A percentile compares a stretch with the other conserved stretches of the same genome.
Evolutionary conservation across 1,140 invertebrate species (phyloP).

Genomic region (Coboldia fuscipes): DNA sequence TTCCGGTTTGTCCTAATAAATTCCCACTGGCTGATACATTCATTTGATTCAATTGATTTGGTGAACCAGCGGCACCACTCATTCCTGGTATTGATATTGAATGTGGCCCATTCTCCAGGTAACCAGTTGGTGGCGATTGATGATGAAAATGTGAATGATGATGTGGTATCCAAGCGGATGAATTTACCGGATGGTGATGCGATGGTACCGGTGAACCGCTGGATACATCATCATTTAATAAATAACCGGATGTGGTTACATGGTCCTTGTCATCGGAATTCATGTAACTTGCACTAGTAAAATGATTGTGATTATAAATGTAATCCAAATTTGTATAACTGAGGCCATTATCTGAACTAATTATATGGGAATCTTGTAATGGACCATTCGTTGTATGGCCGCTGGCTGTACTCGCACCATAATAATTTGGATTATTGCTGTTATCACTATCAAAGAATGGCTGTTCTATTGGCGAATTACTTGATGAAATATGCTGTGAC

Average conservation of each 20-base stretch:
- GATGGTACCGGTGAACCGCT: not conserved
- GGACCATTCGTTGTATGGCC: conserved; percentile 22
- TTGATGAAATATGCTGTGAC: too few relatives aligned
- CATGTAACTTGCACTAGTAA: not conserved
- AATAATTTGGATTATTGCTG: too few relatives aligned
- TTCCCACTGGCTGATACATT: conserved; percentile 5
- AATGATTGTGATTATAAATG: conserved; percentile 10
- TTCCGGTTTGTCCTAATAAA: conserved; percentile 15
- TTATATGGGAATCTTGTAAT: conserved; percentile 32
- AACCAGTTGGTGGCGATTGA: not conserved
- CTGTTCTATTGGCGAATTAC: conserved; percentile 16
- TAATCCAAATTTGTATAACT: conserved; percentile 83
- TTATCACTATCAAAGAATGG: too few relatives aligned
- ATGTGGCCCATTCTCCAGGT: conserved; percentile 1
- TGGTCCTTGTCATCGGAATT: conserved; percentile 1
- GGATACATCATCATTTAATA: not conserved
- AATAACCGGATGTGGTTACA: not conserved
- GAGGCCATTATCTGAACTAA: conserved; percentile 62
- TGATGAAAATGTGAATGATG: not conserved
- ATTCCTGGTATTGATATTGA: conserved; percentile 1
- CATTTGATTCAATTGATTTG: not conserved
- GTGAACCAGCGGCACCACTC: not conserved
- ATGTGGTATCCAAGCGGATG: not conserved
- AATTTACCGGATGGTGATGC: not conserved
- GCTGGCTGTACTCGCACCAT: conserved; percentile 13